Evolutionary conservation across 2,797 vertebrate genomes (phyloP).

Genomic region (Caiman crocodilus): DNA sequence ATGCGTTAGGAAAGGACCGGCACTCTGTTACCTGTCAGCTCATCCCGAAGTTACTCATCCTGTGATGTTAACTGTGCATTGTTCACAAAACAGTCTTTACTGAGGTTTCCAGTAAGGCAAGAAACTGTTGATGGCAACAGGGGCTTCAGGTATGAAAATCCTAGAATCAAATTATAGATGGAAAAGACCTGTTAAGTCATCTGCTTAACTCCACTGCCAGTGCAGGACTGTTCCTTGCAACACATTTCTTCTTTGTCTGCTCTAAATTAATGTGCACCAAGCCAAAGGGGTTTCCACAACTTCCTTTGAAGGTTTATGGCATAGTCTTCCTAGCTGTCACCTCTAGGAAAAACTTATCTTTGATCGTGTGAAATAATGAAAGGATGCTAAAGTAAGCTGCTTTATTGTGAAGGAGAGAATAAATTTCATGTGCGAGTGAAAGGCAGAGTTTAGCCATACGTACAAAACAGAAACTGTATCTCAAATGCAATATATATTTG

Average conservation of each 20-base stretch:
- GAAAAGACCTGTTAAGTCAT: constrained; percentile 55
- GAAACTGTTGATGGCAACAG: constrained; percentile 28
- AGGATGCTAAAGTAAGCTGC: not conserved
- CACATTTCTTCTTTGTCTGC: constrained; percentile 43
- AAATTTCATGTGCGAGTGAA: not conserved
- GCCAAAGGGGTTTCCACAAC: constrained; percentile 57
- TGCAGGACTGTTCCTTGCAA: not conserved
- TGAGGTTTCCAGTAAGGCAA: constrained; percentile 64
- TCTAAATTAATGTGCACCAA: not conserved
- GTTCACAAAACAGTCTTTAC: constrained; percentile 25
- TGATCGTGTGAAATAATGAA: constrained; percentile 36
- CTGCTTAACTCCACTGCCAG: not conserved
- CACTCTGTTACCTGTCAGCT: constrained; percentile 16
- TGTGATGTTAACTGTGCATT: not conserved
- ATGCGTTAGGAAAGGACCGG: not conserved
- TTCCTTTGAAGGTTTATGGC: constrained; percentile 44
- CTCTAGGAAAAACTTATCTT: constrained; percentile 23
- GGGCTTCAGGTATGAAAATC: constrained; percentile 32
- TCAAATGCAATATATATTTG: constrained; percentile 9
- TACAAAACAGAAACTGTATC: not conserved
- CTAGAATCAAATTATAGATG: constrained; percentile 48
- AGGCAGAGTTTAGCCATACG: not conserved
- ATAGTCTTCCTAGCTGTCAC: constrained; percentile 24
- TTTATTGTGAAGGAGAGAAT: constrained; percentile 37
- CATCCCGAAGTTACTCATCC: not conserved